Percentiles rank a stretch among this genome's conserved stretches.
Evolutionary conservation across 2,797 vertebrate species (phyloP).

Genomic region (Rhinoraja longicauda): DNA sequence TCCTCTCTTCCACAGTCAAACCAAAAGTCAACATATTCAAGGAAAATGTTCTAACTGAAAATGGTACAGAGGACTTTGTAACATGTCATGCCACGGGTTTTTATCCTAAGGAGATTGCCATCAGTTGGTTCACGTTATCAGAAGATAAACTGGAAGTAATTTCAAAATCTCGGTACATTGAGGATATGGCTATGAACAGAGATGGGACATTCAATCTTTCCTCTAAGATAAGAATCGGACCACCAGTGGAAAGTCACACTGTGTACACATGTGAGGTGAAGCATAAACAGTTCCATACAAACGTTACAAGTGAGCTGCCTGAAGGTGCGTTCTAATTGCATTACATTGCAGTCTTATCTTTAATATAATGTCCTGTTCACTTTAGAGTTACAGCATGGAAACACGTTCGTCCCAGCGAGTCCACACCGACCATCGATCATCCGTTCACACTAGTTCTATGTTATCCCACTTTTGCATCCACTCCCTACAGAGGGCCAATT

Average conservation of each 20-base stretch:
- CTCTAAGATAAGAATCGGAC: background rate
- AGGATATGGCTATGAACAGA: background rate
- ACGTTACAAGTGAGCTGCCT: background rate
- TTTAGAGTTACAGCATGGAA: too few species aligned
- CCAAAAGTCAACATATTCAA: background rate
- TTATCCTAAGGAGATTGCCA: background rate
- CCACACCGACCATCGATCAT: too few species aligned
- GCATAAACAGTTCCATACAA: background rate
- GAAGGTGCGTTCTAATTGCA: background rate
- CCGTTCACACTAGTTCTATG: too few species aligned
- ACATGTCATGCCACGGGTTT: background rate
- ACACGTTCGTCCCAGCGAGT: too few species aligned
- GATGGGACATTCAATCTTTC: conserved; percentile 23
- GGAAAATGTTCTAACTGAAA: background rate
- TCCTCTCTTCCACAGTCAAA: background rate
- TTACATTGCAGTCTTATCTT: background rate
- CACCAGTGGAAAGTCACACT: background rate
- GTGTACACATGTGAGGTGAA: background rate
- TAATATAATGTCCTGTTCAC: background rate
- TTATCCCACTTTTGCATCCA: too few species aligned
- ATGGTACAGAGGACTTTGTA: background rate
- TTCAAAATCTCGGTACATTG: background rate
- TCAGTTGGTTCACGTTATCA: background rate
- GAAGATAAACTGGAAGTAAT: background rate
- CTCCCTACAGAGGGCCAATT: too few species aligned